Conservation (phyloP, 2,888 invertebrate genomes). For the Micoletzkya japonica region DNA sequence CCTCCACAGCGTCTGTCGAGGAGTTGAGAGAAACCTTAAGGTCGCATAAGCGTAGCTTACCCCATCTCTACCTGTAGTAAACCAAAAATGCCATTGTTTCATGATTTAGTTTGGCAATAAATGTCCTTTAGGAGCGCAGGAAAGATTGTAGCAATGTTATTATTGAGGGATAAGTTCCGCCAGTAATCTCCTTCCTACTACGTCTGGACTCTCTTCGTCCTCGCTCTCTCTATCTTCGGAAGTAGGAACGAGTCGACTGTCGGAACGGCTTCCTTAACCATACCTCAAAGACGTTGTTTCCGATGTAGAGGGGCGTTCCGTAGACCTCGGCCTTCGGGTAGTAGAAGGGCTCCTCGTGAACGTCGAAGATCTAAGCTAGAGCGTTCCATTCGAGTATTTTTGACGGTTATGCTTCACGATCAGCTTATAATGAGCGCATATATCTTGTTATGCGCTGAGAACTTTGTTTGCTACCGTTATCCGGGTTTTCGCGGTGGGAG, state of each 20-base stretch:
- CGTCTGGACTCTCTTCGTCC: not conserved
- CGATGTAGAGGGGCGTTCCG: conserved; percentile 25
- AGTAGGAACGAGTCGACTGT: too few relatives aligned
- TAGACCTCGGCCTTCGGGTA: conserved; percentile 24
- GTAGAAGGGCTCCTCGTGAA: conserved; percentile 24
- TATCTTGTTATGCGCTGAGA: not conserved
- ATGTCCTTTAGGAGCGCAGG: too few relatives aligned
- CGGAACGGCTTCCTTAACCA: too few relatives aligned
- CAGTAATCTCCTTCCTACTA: too few relatives aligned
- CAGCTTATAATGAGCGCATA: not conserved
- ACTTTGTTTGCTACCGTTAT: not conserved
- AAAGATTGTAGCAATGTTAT: too few relatives aligned
- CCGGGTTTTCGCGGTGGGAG: not conserved
- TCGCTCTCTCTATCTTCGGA: not conserved
- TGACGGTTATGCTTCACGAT: not conserved
- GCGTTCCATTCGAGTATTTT: not conserved
- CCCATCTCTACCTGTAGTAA: too few relatives aligned
- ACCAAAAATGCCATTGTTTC: too few relatives aligned
- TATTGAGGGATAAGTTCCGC: too few relatives aligned
- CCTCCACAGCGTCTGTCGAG: not conserved
- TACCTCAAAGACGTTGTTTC: conserved; percentile 25
- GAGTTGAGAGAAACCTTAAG: not conserved
- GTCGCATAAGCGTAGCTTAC: not conserved
- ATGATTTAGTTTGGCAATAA: too few relatives aligned
- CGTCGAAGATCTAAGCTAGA: conserved; percentile 9